Conservation (phyloP, 1,140 invertebrate genomes). For the Hylyphantes graminicola region DNA sequence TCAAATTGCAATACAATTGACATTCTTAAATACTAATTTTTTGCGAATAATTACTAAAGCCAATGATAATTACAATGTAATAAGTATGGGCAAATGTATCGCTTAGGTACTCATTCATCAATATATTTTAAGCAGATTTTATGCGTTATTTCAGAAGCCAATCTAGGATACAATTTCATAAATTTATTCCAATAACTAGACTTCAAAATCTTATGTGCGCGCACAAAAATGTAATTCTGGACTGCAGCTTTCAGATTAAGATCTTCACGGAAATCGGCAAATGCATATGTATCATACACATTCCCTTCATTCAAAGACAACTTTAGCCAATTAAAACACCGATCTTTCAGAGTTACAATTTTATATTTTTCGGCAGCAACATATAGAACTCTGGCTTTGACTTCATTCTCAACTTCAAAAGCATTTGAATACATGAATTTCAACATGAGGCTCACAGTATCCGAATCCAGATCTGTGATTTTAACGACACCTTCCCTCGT, state of each 20-base stretch:
- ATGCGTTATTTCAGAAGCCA: slow-evolving; percentile 1
- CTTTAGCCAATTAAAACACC: not conserved
- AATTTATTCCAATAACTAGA: slow-evolving; percentile 5
- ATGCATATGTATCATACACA: not conserved
- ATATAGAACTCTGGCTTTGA: not conserved
- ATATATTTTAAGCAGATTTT: too few relatives aligned
- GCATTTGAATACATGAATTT: not conserved
- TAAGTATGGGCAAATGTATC: too few relatives aligned
- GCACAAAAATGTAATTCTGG: not conserved
- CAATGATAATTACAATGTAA: too few relatives aligned
- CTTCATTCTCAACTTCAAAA: not conserved
- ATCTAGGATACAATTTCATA: not conserved
- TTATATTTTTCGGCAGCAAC: not conserved
- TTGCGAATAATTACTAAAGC: too few relatives aligned
- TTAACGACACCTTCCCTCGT: not conserved
- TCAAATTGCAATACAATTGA: too few relatives aligned
- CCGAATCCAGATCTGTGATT: not conserved
- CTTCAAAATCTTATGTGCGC: not conserved
- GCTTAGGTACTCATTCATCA: too few relatives aligned
- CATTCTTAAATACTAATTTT: too few relatives aligned
- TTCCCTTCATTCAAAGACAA: not conserved
- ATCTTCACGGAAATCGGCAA: not conserved
- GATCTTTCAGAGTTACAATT: not conserved
- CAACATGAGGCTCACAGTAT: not conserved
- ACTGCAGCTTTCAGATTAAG: not conserved